Base-by-base conservation (phyloP, 1,140 invertebrate species). In the Archegozetes longisetosus region DNA sequence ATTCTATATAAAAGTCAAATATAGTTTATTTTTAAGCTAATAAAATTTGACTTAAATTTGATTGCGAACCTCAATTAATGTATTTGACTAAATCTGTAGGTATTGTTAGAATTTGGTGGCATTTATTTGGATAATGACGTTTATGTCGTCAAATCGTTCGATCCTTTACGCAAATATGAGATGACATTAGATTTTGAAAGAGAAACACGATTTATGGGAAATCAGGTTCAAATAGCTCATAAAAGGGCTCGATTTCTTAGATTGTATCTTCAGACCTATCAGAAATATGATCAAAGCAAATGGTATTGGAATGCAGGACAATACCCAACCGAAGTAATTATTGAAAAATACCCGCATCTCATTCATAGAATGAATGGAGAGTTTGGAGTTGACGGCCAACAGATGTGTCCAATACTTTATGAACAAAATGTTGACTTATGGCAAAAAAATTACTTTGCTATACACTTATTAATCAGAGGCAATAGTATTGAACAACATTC, bases 61-160 rank as follows among this genome's bases (percentile, higher is more conserved):
- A n/a, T n/a, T n/a, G n/a, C n/a, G n/a, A n/a, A n/a, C n/a, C n/a
- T n/a, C n/a, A n/a, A n/a, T n/a, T n/a, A n/a, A n/a, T n/a, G n/a
- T n/a, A n/a, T n/a, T n/a, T n/a, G n/a, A n/a, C n/a, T n/a, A n/a
- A n/a, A n/a, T n/a, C n/a, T n/a, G n/a, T n/a, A n/a, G n/a, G n/a
- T n/a, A 9, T 59, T 75, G 12, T 67, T 65, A 64, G 49, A 66
- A 59, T 67, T 66, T 57, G 73, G 73, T 20, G 73, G 73, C 9
- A 73, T 75, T 47, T 74, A 69, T 61, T 61, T 75, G 4, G 73
- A 75, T 62, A 70, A 67, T 46, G 73, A 75, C 65, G 64, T 68
- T n/a, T 65, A 72, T 46, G 62, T 75, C 23, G 62, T 75, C 2
- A 67, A 72, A 52, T 64, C 66, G 1, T 66, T 76, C 28, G 64